phyloP scores from a whole-genome alignment of 1,140 invertebrate species.

The Alviniconcha marisindica region DNA sequence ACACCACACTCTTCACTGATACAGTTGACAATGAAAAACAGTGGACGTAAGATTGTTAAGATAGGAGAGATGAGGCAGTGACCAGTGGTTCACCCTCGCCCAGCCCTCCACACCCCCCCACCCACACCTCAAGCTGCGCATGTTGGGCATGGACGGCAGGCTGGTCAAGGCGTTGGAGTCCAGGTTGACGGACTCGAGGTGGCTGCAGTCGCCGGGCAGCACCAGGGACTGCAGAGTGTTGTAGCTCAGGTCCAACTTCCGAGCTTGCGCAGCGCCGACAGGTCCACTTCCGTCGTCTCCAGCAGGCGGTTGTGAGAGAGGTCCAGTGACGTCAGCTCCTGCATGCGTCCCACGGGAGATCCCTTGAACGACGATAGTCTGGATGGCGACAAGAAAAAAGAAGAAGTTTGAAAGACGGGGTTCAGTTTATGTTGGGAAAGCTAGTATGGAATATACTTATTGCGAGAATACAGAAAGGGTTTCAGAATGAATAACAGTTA shows the following conservation, averaged over 20 bases:
- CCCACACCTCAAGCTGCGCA: conserved; percentile 45
- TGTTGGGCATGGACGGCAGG: conserved; percentile 45
- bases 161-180: conserved; percentile 55
- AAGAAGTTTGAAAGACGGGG: too few species aligned
- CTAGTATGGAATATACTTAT: too few species aligned
- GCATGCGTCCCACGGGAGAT: background rate
- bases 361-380: conserved; percentile 32
- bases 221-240: conserved; percentile 55
- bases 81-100: too few species aligned
- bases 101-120: too few species aligned
- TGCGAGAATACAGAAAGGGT: too few species aligned
- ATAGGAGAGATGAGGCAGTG: too few species aligned
- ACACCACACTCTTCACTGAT: too few species aligned
- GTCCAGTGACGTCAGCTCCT: conserved; percentile 50
- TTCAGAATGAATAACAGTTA: too few species aligned
- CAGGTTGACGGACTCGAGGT: conserved; percentile 53
- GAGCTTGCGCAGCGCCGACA: conserved; percentile 44
- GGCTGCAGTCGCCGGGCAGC: conserved; percentile 45
- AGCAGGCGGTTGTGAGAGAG: conserved; percentile 57
- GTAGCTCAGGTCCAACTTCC: conserved; percentile 58
- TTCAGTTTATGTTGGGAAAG: too few species aligned
- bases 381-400: background rate
- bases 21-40: too few species aligned
- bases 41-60: too few species aligned
- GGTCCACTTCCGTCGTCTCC: conserved; percentile 40